These are phyloP conservation scores for Fistularia commersonii DNA, from an alignment of 2,797 vertebrate species.

Conservation along the genomic window DNA sequence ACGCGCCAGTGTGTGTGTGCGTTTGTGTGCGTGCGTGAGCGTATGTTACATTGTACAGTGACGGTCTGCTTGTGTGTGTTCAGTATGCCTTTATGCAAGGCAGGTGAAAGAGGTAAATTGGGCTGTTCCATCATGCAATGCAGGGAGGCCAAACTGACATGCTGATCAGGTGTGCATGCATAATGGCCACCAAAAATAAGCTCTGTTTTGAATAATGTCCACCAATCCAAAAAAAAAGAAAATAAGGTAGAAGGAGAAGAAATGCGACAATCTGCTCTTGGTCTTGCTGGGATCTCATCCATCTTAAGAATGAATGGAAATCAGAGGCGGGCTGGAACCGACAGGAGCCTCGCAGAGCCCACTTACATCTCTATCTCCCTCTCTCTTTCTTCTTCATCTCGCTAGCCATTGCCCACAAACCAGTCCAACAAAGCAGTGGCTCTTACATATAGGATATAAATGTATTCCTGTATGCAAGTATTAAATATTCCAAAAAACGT, in stretches of 20 bases:
- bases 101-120: conserved; percentile 92
- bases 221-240: conserved; percentile 55
- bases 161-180: conserved; percentile 95
- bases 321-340: conserved; percentile 83
- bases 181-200: conserved; percentile 97
- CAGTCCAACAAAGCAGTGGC: conserved; percentile 36
- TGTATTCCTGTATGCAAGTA: neutral
- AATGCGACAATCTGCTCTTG: conserved; percentile 92
- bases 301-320: conserved; percentile 95
- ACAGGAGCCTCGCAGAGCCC: conserved; percentile 70
- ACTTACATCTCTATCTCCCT: conserved; percentile 66
- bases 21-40: conserved; percentile 32
- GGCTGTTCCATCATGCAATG: conserved; percentile 90
- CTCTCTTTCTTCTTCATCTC: conserved; percentile 30
- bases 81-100: conserved; percentile 84
- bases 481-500: too few species aligned
- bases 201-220: conserved; percentile 94
- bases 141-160: conserved; percentile 86
- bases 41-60: conserved; percentile 38
- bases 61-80: conserved; percentile 57
- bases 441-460: too few species aligned
- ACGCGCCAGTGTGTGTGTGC: conserved; percentile 7
- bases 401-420: conserved; percentile 39
- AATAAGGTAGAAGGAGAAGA: conserved; percentile 49
- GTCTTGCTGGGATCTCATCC: conserved; percentile 92